Percentiles rank a stretch among this genome's conserved stretches.
phyloP scores from a whole-genome alignment of 1,140 invertebrate species.

The Halesus radiatus region DNA sequence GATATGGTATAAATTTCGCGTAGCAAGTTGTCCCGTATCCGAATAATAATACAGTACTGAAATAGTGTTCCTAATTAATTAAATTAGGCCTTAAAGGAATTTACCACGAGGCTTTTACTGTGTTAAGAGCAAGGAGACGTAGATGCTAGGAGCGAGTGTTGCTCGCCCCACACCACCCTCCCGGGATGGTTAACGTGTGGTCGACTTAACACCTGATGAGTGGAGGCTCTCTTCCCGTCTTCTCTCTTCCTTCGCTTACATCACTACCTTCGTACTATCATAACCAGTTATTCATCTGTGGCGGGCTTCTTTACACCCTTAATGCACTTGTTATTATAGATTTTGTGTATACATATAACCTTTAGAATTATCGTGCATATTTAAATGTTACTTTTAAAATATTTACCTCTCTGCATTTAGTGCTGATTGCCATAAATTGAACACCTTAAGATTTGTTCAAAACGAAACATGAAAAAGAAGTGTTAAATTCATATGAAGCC shows the following conservation, averaged over 20 bases:
- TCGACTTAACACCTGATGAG: slow-evolving; percentile 55
- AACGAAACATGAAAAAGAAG: no score
- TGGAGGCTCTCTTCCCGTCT: neutral
- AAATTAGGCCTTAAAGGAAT: slow-evolving; percentile 55
- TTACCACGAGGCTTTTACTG: slow-evolving; percentile 46
- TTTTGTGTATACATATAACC: no score
- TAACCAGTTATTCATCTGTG: slow-evolving; percentile 24
- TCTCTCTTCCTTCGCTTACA: neutral
- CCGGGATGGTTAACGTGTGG: slow-evolving; percentile 47
- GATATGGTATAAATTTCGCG: slow-evolving; percentile 36
- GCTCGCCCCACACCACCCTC: neutral
- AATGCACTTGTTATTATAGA: no score
- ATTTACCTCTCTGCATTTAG: no score
- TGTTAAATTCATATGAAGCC: no score
- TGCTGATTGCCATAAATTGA: no score
- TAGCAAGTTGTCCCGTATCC: slow-evolving; percentile 31
- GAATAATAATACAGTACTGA: slow-evolving; percentile 52
- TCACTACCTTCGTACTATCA: slow-evolving; percentile 11
- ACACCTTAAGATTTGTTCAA: no score
- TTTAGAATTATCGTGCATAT: no score
- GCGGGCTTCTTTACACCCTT: neutral
- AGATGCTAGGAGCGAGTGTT: slow-evolving; percentile 23
- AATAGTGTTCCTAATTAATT: slow-evolving; percentile 54
- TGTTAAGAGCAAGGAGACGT: slow-evolving; percentile 35
- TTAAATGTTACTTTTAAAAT: no score